Evolutionary conservation across 2,888 invertebrate species (phyloP), one percentile per base, ranked within the genome.

Genomic region (Anthrax anthrax): DNA sequence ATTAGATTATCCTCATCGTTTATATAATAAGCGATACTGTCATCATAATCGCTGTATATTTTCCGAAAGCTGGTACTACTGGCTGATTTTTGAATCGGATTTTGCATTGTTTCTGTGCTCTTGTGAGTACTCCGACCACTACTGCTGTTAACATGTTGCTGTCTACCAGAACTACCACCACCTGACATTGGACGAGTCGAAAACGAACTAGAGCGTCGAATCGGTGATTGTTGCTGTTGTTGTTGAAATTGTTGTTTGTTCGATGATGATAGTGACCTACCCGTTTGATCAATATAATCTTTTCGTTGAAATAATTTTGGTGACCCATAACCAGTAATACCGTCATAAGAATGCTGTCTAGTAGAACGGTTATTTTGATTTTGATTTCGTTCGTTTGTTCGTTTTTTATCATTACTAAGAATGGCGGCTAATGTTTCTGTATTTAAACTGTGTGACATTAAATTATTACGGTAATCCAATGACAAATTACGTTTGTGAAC

Each of bases 131-230:
- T 29, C 14, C 18, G 17, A 32, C 29, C 13, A 32, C 12, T 19
- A 17, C 3, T 32, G 1, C 10, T 12, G 13, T 34, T 34, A 6
- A 9, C n/a, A 16, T 36, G 36, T 36, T 36, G 36, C 5, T 36
- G 16, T 36, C 13, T 36, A n/a, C 6, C 36, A 36, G 36, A 12
- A 4, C n/a, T 43, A 23, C 18, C 37, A 23, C 18, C 37, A 29
- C 9, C 17, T 18, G 39, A 18, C 18, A 49, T 70, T 70, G 50
- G 70, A 70, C 56, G 67, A 66, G 55, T 71, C 65, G 58, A 78
- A 58, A 81, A 82, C 12, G 81, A 81, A 57, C 78, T 81, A 4
- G 81, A 82, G 18, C 82, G 71, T 56, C 76, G 73, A 48, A 82
- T 76, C n/a, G 75, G 68, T 34, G 68, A 67, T 39, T 56, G 50